Evolutionary conservation across 2,797 vertebrate genomes (phyloP).

Genomic region (Pelodytes ibericus): DNA sequence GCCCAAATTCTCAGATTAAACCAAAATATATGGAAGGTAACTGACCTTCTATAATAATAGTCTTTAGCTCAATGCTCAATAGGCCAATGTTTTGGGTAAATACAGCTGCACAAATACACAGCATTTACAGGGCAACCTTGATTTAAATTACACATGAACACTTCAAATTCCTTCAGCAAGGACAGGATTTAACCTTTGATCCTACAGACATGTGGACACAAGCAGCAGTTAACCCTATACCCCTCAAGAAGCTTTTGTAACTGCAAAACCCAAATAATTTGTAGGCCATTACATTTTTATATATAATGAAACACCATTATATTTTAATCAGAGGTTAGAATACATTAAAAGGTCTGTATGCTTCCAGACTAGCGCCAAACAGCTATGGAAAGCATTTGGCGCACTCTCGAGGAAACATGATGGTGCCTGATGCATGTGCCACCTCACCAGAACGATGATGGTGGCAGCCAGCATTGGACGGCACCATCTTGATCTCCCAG

Average conservation of each 20-base stretch:
- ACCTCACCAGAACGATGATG: slow-evolving; percentile 61
- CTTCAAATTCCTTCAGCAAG: neutral
- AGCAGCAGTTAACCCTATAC: too few relatives aligned
- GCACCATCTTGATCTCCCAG: slow-evolving; percentile 68
- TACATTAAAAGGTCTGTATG: slow-evolving; percentile 21
- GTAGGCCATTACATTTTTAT: too few relatives aligned
- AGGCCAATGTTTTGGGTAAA: neutral
- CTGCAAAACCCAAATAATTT: too few relatives aligned
- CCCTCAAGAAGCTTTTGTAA: too few relatives aligned
- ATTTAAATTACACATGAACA: neutral
- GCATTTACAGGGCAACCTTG: neutral
- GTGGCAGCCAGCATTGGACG: slow-evolving; percentile 54
- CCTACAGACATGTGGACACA: neutral
- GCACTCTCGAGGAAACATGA: slow-evolving; percentile 69
- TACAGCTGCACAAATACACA: slow-evolving; percentile 17
- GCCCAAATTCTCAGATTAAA: too few relatives aligned
- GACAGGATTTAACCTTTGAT: neutral
- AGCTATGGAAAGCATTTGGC: slow-evolving; percentile 54
- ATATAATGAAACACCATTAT: too few relatives aligned
- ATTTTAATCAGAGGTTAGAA: too few relatives aligned
- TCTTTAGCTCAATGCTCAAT: too few relatives aligned
- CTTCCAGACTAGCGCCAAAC: slow-evolving; percentile 69
- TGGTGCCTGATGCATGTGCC: slow-evolving; percentile 42
- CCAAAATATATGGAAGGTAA: too few relatives aligned
- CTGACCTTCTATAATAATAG: too few relatives aligned